Conservation (phyloP, 2,113 vertebrate genomes). For the Brienomyrus brachyistius region DNA sequence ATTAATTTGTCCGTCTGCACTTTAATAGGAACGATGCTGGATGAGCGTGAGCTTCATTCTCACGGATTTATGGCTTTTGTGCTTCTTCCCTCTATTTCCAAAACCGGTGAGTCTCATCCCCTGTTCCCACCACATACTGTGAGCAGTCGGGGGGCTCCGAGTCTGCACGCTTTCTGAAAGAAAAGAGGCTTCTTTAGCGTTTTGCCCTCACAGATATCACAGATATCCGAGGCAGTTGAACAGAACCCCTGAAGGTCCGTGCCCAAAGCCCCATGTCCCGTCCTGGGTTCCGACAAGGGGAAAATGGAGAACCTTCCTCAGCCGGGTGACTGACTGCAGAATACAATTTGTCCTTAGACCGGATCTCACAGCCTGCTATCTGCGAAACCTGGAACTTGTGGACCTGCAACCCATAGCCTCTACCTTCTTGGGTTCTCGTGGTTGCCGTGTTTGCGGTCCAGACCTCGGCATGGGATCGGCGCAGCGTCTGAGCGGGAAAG, state of each 20-base stretch:
- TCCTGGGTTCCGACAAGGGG: not conserved
- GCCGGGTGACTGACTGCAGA: not conserved
- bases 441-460: not conserved
- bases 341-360: not conserved
- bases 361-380: not conserved
- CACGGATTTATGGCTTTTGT: conserved; percentile 28
- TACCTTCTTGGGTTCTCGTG: not conserved
- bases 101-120: conserved; percentile 59
- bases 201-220: conserved; percentile 68
- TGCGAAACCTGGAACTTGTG: not conserved
- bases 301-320: not conserved
- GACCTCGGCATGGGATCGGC: not conserved
- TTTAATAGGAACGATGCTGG: not conserved
- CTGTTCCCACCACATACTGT: conserved; percentile 65
- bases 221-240: conserved; percentile 35
- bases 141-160: conserved; percentile 70
- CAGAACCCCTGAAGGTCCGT: conserved; percentile 34
- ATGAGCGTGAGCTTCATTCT: conserved; percentile 36
- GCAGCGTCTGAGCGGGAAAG: not conserved
- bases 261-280: not conserved
- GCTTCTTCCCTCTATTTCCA: conserved; percentile 39
- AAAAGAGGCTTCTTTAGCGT: conserved; percentile 70
- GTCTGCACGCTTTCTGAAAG: conserved; percentile 67
- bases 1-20: not conserved
- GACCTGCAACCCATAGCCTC: not conserved